Percentiles rank a stretch among this genome's conserved stretches.
Conservation (phyloP, 2,888 invertebrate species). For the Cephus pygmeus region DNA sequence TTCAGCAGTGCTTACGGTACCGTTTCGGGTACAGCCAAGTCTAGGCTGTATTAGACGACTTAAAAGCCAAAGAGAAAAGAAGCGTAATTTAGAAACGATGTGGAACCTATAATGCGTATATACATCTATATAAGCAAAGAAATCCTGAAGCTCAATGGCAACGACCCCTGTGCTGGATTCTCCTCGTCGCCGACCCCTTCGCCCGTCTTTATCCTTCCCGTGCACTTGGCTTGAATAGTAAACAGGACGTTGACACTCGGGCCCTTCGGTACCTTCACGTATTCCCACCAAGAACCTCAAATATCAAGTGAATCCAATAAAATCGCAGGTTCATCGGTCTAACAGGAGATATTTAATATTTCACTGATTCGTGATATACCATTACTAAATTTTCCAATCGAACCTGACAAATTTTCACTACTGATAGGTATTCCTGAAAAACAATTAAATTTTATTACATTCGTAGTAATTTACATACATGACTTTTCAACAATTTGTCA, state of each 20-base stretch:
- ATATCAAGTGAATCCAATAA: not conserved
- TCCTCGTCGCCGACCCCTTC: slow-evolving; percentile 41
- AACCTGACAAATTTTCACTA: no score
- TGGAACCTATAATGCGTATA: not conserved
- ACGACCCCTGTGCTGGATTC: slow-evolving; percentile 48
- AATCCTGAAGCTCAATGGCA: slow-evolving; percentile 48
- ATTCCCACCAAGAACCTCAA: not conserved
- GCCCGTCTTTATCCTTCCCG: slow-evolving; percentile 32
- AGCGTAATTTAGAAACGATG: slow-evolving; percentile 18
- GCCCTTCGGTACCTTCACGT: not conserved
- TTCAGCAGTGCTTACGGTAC: not conserved
- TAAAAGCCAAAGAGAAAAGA: slow-evolving; percentile 28
- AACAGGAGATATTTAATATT: not conserved
- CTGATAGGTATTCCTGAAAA: no score
- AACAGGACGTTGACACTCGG: slow-evolving; percentile 61
- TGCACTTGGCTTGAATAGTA: slow-evolving; percentile 61
- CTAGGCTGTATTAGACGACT: not conserved
- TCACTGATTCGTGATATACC: not conserved
- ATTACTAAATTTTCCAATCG: not conserved
- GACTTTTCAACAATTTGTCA: no score
- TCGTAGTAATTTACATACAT: no score
- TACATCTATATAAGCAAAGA: not conserved
- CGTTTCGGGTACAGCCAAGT: not conserved
- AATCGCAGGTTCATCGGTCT: not conserved
- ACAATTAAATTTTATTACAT: no score